Evolutionary conservation across 2,888 invertebrate species (phyloP).

Genomic region (Philopedon plagiatum): DNA sequence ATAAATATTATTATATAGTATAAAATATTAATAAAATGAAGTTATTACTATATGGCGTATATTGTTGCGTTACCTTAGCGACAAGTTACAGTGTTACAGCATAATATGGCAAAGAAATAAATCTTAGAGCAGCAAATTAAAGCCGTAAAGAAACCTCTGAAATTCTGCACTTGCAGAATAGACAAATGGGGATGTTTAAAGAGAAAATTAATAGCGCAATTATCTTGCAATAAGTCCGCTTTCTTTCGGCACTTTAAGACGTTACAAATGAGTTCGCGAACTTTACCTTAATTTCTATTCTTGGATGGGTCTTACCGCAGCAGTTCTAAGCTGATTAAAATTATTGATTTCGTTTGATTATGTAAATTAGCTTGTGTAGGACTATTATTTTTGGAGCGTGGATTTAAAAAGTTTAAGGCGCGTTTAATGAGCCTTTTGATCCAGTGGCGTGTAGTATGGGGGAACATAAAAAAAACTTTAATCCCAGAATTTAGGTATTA

Average conservation of each 20-base stretch:
- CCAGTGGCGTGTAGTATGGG: too few species aligned
- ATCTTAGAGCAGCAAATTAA: conserved; percentile 29
- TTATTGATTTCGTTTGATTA: conserved; percentile 33
- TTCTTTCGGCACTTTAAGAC: conserved; percentile 47
- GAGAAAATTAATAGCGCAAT: conserved; percentile 51
- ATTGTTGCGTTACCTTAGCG: neutral
- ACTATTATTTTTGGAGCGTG: neutral
- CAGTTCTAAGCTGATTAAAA: conserved; percentile 47
- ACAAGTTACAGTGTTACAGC: neutral
- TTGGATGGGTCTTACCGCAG: conserved; percentile 28
- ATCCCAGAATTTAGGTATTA: too few species aligned
- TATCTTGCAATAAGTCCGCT: conserved; percentile 49
- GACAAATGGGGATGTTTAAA: conserved; percentile 49
- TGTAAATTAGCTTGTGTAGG: neutral
- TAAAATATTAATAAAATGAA: too few species aligned
- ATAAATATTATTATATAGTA: too few species aligned
- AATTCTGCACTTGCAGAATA: conserved; percentile 45
- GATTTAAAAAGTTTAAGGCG: too few species aligned
- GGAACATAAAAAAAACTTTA: too few species aligned
- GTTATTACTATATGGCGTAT: neutral
- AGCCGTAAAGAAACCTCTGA: conserved; percentile 34
- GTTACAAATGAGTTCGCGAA: conserved; percentile 48
- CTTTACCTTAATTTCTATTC: conserved; percentile 30
- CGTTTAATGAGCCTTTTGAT: too few species aligned
- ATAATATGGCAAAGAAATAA: conserved; percentile 22